phyloP scores from a whole-genome alignment of 2,113 vertebrate species.

The Solea senegalensis region DNA sequence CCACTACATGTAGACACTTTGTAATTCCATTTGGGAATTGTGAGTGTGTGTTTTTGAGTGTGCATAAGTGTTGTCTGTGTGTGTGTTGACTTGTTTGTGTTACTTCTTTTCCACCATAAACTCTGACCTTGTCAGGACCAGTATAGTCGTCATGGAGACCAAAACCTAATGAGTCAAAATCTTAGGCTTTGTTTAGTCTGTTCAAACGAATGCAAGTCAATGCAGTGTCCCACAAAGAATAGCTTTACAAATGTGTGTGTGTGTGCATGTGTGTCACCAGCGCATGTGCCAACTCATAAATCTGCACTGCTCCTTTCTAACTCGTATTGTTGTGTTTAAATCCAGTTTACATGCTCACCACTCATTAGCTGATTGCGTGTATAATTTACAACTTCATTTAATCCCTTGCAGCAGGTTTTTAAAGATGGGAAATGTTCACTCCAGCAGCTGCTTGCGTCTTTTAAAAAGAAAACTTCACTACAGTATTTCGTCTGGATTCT shows the following conservation, averaged over 20 bases:
- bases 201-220: too few relatives aligned
- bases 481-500: not conserved
- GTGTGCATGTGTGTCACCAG: slow-evolving; percentile 16
- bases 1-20: slow-evolving; percentile 57
- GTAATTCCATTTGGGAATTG: slow-evolving; percentile 69
- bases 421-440: slow-evolving; percentile 34
- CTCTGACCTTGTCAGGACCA: too few relatives aligned
- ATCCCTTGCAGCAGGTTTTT: slow-evolving; percentile 25
- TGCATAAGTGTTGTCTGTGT: slow-evolving; percentile 14
- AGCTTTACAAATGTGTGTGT: too few relatives aligned
- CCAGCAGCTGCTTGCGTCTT: not conserved
- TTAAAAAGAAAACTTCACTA: not conserved
- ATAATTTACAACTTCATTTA: slow-evolving; percentile 63
- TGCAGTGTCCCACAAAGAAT: too few relatives aligned
- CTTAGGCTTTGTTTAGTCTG: too few relatives aligned
- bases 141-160: too few relatives aligned
- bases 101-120: too few relatives aligned
- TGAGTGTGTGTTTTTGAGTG: slow-evolving; percentile 33
- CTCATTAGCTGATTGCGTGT: slow-evolving; percentile 77
- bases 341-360: slow-evolving; percentile 62
- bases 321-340: slow-evolving; percentile 68
- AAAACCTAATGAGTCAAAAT: too few relatives aligned
- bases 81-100: not conserved
- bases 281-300: slow-evolving; percentile 62
- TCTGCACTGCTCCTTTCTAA: slow-evolving; percentile 47